A percentile compares a stretch with the other conserved stretches of the same genome.
phyloP scores from a whole-genome alignment of 2,797 vertebrate genomes.

The Enteromius unitaeniatus region DNA sequence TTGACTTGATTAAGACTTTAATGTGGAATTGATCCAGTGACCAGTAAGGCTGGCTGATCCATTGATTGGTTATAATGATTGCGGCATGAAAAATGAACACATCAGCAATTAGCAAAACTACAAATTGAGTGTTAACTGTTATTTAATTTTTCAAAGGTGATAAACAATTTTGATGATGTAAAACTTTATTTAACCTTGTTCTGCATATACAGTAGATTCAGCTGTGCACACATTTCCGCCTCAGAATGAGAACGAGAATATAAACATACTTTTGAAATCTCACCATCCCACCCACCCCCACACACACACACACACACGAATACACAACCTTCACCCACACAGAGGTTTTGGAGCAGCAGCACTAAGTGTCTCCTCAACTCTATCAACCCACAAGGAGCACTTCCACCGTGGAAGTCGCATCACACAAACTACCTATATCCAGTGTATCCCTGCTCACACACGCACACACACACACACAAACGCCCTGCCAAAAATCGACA shows the following conservation, averaged over 20 bases:
- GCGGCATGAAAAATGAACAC: conserved; percentile 12
- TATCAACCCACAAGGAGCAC: conserved; percentile 40
- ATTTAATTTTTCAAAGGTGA: neutral
- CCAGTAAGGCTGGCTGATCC: neutral
- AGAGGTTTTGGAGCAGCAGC: conserved; percentile 37
- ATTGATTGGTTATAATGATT: neutral
- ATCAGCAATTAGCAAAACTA: conserved; percentile 23
- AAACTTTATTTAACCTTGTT: neutral
- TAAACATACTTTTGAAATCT: conserved; percentile 37
- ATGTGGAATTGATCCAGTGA: conserved; percentile 25
- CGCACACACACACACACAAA: neutral
- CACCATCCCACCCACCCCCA: conserved; percentile 3
- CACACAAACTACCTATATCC: conserved; percentile 41
- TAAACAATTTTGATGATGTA: neutral
- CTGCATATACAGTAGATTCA: neutral
- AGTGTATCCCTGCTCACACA: conserved; percentile 49
- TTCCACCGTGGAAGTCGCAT: conserved; percentile 35
- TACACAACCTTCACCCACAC: conserved; percentile 57
- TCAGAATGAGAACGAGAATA: neutral
- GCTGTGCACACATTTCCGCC: conserved; percentile 5
- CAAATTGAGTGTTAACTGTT: neutral
- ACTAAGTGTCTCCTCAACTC: conserved; percentile 34
- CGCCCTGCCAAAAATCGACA: neutral
- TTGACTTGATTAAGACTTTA: conserved; percentile 33
- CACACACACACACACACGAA: conserved; percentile 57